Conservation (phyloP, 1,140 invertebrate species). For the Drosophila triauraria region DNA sequence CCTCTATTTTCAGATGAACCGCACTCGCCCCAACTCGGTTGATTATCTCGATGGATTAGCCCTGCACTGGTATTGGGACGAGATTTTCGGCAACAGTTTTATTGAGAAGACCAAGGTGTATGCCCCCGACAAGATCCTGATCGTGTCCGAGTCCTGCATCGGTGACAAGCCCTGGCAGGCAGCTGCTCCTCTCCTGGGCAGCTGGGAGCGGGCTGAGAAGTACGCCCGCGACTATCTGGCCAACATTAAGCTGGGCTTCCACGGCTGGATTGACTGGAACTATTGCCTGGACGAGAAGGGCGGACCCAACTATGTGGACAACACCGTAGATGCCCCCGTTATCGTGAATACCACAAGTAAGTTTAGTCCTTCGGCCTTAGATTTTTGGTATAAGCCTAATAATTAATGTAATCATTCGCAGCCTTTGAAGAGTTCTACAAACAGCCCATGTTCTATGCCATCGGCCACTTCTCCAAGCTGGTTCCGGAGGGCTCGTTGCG, state of each 20-base stretch:
- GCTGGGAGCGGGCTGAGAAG: constrained; percentile 89
- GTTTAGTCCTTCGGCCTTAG: background rate
- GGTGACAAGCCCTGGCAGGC: constrained; percentile 86
- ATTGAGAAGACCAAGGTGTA: constrained; percentile 87
- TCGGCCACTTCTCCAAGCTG: constrained; percentile 95
- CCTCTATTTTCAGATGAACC: constrained; percentile 85
- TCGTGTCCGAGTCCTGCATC: constrained; percentile 92
- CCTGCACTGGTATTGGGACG: constrained; percentile 93
- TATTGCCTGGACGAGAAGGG: constrained; percentile 90
- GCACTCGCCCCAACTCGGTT: constrained; percentile 86
- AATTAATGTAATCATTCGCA: background rate
- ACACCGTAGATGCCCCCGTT: constrained; percentile 92
- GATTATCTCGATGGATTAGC: constrained; percentile 92
- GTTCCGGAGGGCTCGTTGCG: constrained; percentile 88
- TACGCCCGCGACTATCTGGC: constrained; percentile 86
- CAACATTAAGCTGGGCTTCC: constrained; percentile 90
- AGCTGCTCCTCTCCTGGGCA: constrained; percentile 87
- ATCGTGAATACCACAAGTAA: constrained; percentile 88
- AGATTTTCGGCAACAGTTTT: constrained; percentile 85
- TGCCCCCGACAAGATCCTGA: constrained; percentile 90
- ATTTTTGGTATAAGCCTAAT: background rate
- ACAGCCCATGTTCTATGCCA: constrained; percentile 94
- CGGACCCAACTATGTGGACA: constrained; percentile 93
- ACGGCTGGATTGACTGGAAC: constrained; percentile 96
- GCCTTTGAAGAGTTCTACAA: constrained; percentile 91